phyloP scores from a whole-genome alignment of 2,888 invertebrate genomes.

The Mactromeris polynyma region DNA sequence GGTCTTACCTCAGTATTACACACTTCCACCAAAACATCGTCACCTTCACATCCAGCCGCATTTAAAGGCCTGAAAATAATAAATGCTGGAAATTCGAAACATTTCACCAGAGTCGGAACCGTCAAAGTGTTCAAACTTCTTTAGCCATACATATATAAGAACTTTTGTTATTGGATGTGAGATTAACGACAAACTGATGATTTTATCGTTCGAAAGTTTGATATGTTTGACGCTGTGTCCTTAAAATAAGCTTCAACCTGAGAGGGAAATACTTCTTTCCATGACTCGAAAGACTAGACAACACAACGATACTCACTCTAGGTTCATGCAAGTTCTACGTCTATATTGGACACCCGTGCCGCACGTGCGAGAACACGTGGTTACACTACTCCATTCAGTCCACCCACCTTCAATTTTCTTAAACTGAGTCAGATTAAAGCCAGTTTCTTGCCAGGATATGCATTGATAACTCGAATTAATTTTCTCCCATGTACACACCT shows the following conservation, averaged over 20 bases:
- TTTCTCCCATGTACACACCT: conserved; percentile 41
- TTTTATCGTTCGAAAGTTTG: too few relatives aligned
- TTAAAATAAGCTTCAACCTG: too few relatives aligned
- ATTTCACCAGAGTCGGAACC: too few relatives aligned
- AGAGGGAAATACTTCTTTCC: too few relatives aligned
- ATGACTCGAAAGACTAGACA: too few relatives aligned
- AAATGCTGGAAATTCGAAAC: too few relatives aligned
- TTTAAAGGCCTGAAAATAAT: conserved; percentile 56
- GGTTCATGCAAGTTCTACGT: conserved; percentile 64
- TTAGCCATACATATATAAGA: too few relatives aligned
- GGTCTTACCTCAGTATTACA: conserved; percentile 55
- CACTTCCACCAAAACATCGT: conserved; percentile 29
- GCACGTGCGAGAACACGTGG: conserved; percentile 55
- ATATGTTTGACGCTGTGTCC: too few relatives aligned
- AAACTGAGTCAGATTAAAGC: conserved; percentile 31
- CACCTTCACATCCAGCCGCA: conserved; percentile 48
- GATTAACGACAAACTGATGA: too few relatives aligned
- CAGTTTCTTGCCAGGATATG: conserved; percentile 52
- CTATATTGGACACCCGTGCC: conserved; percentile 63
- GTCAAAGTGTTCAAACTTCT: too few relatives aligned
- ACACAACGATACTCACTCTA: conserved; percentile 52
- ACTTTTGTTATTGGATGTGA: too few relatives aligned
- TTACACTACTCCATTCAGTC: conserved; percentile 60
- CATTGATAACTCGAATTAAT: conserved; percentile 38
- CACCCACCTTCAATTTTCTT: conserved; percentile 62